These are phyloP conservation scores for Chamaea fasciata DNA, from an alignment of 2,113 vertebrate genomes.

Conservation along the genomic window DNA sequence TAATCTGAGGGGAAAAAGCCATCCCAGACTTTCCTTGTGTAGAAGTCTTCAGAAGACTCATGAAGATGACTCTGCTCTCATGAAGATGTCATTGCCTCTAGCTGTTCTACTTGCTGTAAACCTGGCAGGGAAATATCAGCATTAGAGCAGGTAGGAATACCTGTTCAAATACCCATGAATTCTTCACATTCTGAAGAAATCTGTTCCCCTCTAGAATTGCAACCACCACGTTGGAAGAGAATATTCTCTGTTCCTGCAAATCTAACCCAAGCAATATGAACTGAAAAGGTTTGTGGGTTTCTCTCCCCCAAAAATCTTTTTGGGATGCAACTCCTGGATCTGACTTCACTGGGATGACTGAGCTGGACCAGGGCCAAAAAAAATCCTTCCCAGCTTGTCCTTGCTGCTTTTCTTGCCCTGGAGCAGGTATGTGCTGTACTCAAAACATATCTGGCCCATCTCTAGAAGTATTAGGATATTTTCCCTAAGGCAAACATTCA, in stretches of 20 bases:
- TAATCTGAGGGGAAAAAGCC: neutral
- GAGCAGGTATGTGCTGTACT: neutral
- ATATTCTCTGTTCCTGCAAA: neutral
- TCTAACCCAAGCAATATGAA: neutral
- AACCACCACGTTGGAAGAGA: rapidly evolving
- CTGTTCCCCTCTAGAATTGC: neutral
- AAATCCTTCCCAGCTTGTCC: neutral
- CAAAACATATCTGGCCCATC: neutral
- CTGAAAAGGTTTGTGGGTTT: neutral
- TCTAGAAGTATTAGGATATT: neutral
- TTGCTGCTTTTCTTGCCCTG: neutral
- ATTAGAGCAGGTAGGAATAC: neutral
- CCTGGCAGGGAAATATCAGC: neutral
- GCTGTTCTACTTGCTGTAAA: neutral
- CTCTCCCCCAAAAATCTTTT: neutral
- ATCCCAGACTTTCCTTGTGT: neutral
- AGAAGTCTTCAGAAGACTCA: neutral
- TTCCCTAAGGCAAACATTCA: neutral
- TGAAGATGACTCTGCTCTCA: neutral
- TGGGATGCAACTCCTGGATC: neutral
- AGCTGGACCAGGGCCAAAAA: neutral
- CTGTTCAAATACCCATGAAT: neutral
- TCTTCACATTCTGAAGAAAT: neutral
- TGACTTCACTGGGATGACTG: neutral
- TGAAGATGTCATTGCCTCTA: neutral